Evolutionary conservation across 2,113 vertebrate species (phyloP).

Genomic region (Ochotona princeps): DNA sequence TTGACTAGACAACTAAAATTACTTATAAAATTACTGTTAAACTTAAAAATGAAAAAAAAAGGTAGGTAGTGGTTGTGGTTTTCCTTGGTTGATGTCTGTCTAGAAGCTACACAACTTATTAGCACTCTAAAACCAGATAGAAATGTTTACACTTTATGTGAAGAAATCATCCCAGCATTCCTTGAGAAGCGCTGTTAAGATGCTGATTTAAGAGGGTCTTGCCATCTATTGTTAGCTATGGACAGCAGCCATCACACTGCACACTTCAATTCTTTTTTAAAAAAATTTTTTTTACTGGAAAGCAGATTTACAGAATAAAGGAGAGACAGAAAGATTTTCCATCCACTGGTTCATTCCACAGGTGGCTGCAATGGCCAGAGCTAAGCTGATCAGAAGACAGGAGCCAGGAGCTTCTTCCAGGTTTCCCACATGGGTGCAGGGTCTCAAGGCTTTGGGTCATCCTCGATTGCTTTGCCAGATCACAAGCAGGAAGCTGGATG

Average conservation of each 20-base stretch:
- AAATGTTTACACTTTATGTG: neutral
- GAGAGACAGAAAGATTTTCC: no score
- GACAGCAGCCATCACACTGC: neutral
- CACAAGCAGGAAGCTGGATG: no score
- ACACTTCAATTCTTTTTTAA: neutral
- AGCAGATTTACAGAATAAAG: no score
- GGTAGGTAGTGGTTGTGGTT: neutral
- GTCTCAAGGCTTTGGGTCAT: no score
- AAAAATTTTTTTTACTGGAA: no score
- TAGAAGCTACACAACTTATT: neutral
- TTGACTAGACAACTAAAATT: neutral
- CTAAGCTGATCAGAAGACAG: no score
- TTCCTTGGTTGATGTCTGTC: neutral
- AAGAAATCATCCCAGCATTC: neutral
- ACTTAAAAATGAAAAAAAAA: neutral
- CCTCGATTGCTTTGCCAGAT: no score
- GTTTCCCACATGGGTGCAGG: no score
- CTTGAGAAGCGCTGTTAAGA: neutral
- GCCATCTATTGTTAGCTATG: neutral
- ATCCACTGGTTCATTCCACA: no score
- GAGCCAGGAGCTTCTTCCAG: no score
- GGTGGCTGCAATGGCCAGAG: no score
- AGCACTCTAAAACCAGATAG: conserved; percentile 15
- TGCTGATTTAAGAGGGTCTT: neutral
- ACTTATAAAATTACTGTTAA: neutral